A percentile compares a stretch with the other conserved stretches of the same genome.
Conservation (phyloP, 2,797 vertebrate species). For the Brachyalestes nurse region DNA sequence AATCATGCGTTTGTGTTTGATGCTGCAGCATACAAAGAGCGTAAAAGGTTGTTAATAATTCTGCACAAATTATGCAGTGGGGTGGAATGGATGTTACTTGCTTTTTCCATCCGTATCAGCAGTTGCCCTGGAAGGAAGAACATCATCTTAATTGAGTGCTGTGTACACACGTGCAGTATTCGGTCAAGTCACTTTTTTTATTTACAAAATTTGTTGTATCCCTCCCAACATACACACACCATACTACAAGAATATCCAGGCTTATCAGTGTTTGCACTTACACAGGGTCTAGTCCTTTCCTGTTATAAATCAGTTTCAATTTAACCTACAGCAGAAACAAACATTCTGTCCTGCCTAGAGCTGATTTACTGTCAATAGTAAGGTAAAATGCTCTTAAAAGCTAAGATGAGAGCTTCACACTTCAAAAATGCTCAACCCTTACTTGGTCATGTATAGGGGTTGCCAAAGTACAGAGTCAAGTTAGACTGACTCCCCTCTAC, state of each 20-base stretch:
- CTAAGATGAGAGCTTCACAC: conserved; percentile 32
- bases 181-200: neutral
- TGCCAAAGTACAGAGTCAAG: neutral
- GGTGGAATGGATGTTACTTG: conserved; percentile 8
- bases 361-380: conserved; percentile 32
- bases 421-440: conserved; percentile 19
- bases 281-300: conserved; percentile 37
- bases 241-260: neutral
- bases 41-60: neutral
- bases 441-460: conserved; percentile 25
- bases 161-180: conserved; percentile 2
- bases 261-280: conserved; percentile 66
- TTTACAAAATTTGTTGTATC: no score
- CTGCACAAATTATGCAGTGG: neutral
- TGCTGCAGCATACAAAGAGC: neutral
- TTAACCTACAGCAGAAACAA: conserved; percentile 61
- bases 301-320: conserved; percentile 58
- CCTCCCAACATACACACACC: no score
- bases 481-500: neutral
- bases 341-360: conserved; percentile 57
- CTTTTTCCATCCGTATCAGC: neutral
- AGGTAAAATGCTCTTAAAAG: conserved; percentile 17
- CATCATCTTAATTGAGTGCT: neutral
- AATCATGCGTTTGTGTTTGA: neutral
- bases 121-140: conserved; percentile 4